phyloP scores from a whole-genome alignment of 2,797 vertebrate genomes.

The Pampus argenteus region DNA sequence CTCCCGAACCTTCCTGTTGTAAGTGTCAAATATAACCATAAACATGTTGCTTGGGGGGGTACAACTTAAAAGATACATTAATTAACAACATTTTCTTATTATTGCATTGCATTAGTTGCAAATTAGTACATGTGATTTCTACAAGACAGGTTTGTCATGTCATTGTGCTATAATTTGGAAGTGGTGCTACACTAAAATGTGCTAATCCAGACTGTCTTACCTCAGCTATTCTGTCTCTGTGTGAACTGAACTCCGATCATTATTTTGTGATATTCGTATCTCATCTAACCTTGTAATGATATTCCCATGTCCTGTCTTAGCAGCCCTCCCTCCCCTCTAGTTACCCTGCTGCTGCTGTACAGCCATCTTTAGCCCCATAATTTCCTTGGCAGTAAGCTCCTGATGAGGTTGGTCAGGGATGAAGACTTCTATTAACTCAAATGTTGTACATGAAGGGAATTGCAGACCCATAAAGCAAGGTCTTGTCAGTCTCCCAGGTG shows the following conservation, averaged over 20 bases:
- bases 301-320: constrained; percentile 75
- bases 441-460: constrained; percentile 88
- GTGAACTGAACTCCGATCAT: constrained; percentile 66
- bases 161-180: constrained; percentile 13
- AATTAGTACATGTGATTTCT: neutral
- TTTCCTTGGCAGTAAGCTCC: constrained; percentile 86
- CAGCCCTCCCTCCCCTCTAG: constrained; percentile 35
- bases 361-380: constrained; percentile 86
- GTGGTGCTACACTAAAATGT: constrained; percentile 15
- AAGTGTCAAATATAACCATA: no score
- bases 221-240: constrained; percentile 31
- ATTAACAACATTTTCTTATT: neutral
- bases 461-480: constrained; percentile 86
- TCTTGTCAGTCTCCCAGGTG: constrained; percentile 85
- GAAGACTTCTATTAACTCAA: constrained; percentile 89
- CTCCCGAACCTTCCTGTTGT: no score
- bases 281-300: constrained; percentile 83
- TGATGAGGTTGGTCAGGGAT: constrained; percentile 91
- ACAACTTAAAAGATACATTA: neutral
- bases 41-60: no score
- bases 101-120: neutral
- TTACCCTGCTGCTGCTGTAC: constrained; percentile 70
- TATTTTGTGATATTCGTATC: constrained; percentile 70
- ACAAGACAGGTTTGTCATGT: neutral
- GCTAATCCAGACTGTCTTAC: constrained; percentile 10